These are phyloP conservation scores for Anser cygnoides DNA, from an alignment of 2,113 vertebrate genomes.

Conservation along the genomic window DNA sequence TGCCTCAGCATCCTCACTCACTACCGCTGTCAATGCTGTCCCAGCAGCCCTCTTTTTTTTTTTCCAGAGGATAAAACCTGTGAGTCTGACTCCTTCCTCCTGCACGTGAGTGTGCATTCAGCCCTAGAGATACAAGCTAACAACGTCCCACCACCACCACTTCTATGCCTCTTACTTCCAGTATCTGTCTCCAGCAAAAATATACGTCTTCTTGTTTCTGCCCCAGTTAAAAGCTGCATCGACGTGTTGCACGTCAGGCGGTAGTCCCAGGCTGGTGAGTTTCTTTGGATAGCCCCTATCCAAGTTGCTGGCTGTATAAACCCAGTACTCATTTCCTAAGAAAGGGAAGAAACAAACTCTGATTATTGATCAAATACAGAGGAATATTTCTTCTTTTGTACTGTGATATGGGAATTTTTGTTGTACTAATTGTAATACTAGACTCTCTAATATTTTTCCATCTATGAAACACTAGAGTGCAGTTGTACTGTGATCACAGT, in stretches of 20 bases:
- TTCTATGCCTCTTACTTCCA: constrained; percentile 86
- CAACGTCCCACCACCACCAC: not conserved
- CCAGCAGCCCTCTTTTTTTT: not conserved
- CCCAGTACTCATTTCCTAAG: constrained; percentile 91
- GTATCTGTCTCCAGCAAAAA: constrained; percentile 93
- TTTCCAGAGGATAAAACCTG: not conserved
- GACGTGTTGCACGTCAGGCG: constrained; percentile 83
- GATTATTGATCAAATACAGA: not conserved
- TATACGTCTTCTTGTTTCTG: constrained; percentile 94
- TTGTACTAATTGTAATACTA: not conserved
- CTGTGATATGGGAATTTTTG: not conserved
- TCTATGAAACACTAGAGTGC: not conserved
- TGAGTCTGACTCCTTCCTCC: not conserved
- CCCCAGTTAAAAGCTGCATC: constrained; percentile 93
- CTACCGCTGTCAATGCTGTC: not conserved
- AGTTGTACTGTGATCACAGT: not conserved
- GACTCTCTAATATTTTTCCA: not conserved
- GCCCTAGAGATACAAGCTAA: not conserved
- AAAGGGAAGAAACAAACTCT: not conserved
- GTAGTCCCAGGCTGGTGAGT: constrained; percentile 86
- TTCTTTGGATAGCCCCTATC: constrained; percentile 93
- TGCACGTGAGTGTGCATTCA: not conserved
- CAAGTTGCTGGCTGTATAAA: constrained; percentile 89
- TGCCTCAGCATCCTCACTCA: not conserved
- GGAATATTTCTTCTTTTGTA: not conserved